Conservation (phyloP, 2,888 invertebrate species). For the Noctua comes region DNA sequence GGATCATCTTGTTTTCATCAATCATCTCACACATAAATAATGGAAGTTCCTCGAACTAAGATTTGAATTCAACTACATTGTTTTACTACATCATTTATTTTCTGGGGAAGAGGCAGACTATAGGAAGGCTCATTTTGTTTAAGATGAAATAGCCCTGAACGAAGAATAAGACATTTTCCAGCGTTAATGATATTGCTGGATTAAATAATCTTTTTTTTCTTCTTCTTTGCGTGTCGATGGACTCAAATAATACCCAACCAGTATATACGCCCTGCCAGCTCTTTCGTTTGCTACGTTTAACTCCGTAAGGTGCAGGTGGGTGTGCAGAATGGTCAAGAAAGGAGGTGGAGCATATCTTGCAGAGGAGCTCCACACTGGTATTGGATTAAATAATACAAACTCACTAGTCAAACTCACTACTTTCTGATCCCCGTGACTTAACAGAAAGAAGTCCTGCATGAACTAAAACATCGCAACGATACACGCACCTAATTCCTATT, state of each 20-base stretch:
- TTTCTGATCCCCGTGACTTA: background rate
- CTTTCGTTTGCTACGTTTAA: too few species aligned
- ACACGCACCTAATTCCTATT: constrained; percentile 22
- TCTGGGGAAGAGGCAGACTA: background rate
- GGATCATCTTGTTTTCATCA: constrained; percentile 33
- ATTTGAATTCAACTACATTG: constrained; percentile 12
- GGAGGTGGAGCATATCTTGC: too few species aligned
- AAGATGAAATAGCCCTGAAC: background rate
- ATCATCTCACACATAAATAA: constrained; percentile 23
- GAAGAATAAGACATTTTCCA: background rate
- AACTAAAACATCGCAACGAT: background rate
- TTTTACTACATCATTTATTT: background rate
- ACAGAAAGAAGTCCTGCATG: background rate
- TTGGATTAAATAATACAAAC: background rate
- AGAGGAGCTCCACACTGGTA: too few species aligned
- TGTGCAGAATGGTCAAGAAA: too few species aligned
- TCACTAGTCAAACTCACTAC: background rate
- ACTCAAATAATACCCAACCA: too few species aligned
- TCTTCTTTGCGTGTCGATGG: too few species aligned
- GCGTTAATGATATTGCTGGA: background rate
- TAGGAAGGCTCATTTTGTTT: background rate
- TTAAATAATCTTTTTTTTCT: background rate
- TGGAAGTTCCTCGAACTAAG: constrained; percentile 17
- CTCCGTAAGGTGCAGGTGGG: too few species aligned
- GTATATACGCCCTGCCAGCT: too few species aligned